These are phyloP conservation scores for Cervus canadensis DNA, from an alignment of 2,113 vertebrate species.

Conservation along the genomic window DNA sequence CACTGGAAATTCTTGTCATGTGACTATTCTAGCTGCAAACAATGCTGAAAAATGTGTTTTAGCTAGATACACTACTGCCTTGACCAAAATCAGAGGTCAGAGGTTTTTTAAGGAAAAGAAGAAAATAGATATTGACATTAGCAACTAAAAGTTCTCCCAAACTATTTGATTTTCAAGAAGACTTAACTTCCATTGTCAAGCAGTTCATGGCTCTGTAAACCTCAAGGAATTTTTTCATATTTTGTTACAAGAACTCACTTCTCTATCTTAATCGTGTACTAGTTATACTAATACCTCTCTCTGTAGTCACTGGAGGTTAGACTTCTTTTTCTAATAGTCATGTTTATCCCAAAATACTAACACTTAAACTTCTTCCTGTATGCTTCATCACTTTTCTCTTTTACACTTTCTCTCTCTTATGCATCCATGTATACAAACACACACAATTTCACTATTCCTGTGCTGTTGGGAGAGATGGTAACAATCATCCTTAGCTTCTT, in stretches of 20 bases:
- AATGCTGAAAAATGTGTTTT: background rate
- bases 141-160: background rate
- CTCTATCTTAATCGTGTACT: background rate
- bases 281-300: background rate
- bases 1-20: background rate
- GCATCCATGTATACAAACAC: background rate
- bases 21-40: background rate
- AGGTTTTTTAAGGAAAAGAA: background rate
- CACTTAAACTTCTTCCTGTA: background rate
- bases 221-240: background rate
- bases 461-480: background rate
- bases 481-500: background rate
- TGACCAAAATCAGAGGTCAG: background rate
- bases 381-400: background rate
- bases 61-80: background rate
- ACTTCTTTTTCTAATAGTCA: background rate
- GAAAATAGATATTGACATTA: background rate
- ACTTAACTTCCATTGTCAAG: background rate
- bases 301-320: background rate
- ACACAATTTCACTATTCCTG: background rate
- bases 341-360: background rate
- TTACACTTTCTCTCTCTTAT: background rate
- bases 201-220: background rate
- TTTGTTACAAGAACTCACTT: background rate
- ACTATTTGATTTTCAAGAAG: slow-evolving; percentile 8